Evolutionary conservation across 2,888 invertebrate genomes (phyloP).

Genomic region (Empis livida): DNA sequence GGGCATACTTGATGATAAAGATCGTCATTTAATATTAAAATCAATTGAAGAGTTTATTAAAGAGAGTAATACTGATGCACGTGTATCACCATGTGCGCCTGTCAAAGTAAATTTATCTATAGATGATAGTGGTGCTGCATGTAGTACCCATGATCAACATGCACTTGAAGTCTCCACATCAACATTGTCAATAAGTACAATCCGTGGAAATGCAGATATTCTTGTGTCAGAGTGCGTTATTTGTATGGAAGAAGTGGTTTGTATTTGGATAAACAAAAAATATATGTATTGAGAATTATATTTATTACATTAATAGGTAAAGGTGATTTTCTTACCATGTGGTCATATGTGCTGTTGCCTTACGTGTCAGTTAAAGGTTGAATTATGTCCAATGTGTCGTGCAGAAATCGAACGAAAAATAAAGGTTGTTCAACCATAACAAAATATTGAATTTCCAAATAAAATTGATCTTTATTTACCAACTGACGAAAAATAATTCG

Average conservation of each 20-base stretch:
- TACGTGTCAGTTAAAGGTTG: constrained; percentile 45
- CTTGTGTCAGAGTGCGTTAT: constrained; percentile 62
- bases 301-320: constrained; percentile 42
- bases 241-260: constrained; percentile 63
- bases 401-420: constrained; percentile 54
- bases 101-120: neutral
- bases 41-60: constrained; percentile 49
- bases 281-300: constrained; percentile 4
- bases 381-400: constrained; percentile 70
- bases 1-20: constrained; percentile 43
- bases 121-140: neutral
- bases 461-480: neutral
- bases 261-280: constrained; percentile 19
- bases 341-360: constrained; percentile 78
- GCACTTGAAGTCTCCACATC: constrained; percentile 15
- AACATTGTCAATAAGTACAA: constrained; percentile 19
- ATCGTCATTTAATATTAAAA: constrained; percentile 47
- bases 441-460: neutral
- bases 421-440: constrained; percentile 45
- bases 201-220: constrained; percentile 20
- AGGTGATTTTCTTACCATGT: constrained; percentile 73
- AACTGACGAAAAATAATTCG: too few relatives aligned
- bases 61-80: constrained; percentile 10
- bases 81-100: constrained; percentile 22
- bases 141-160: constrained; percentile 8